phyloP scores from a whole-genome alignment of 2,888 invertebrate species.

The Drosophila koepferae region DNA sequence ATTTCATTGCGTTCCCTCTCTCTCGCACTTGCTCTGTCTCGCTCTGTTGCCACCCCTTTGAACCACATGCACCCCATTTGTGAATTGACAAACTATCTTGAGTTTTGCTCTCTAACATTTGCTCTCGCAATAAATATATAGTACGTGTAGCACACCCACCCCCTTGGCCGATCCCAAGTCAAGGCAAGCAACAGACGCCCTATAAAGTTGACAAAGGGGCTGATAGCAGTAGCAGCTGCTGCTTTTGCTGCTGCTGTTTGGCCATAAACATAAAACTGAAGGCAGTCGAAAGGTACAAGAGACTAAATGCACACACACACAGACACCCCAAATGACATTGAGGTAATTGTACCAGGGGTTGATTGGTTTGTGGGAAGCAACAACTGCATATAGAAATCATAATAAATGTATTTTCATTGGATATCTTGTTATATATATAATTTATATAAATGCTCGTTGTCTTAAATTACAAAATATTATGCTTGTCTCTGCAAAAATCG shows the following conservation, averaged over 20 bases:
- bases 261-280: conserved; percentile 28
- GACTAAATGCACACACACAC: neutral
- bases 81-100: conserved; percentile 43
- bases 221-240: conserved; percentile 17
- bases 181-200: conserved; percentile 27
- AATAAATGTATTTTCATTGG: conserved; percentile 50
- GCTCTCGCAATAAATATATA: conserved; percentile 12
- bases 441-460: conserved; percentile 46
- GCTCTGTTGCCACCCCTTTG: conserved; percentile 35
- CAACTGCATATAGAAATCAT: conserved; percentile 25
- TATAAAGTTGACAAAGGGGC: conserved; percentile 46
- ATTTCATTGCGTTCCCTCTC: conserved; percentile 23
- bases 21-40: conserved; percentile 14
- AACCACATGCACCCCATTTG: conserved; percentile 36
- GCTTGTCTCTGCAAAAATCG: conserved; percentile 27
- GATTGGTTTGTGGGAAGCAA: conserved; percentile 25
- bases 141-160: conserved; percentile 26
- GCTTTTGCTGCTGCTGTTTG: conserved; percentile 18
- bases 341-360: conserved; percentile 33
- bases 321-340: conserved; percentile 23
- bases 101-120: conserved; percentile 27
- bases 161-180: conserved; percentile 49
- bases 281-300: conserved; percentile 24
- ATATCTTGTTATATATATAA: conserved; percentile 27
- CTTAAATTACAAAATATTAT: conserved; percentile 31